These are phyloP conservation scores for Corythornis cristatus DNA, from an alignment of 2,113 vertebrate genomes.

Conservation along the genomic window DNA sequence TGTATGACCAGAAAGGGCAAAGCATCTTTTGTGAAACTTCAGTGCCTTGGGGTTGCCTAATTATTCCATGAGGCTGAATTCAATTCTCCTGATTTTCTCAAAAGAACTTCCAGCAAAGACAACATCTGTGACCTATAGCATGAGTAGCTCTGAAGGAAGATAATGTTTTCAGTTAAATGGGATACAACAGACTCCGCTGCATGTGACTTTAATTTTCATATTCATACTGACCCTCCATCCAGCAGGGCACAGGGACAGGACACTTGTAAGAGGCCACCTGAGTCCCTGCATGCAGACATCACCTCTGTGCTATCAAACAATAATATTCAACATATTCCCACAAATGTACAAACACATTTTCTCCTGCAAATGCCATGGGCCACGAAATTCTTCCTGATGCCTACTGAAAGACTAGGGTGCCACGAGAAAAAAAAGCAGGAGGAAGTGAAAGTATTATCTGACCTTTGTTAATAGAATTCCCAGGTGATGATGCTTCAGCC, in stretches of 20 bases:
- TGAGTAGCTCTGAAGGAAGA: neutral
- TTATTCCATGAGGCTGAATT: neutral
- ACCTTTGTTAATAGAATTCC: neutral
- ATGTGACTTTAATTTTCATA: neutral
- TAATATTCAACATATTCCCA: neutral
- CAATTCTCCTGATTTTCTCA: neutral
- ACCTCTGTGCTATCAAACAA: neutral
- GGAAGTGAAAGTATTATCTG: neutral
- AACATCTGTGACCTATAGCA: neutral
- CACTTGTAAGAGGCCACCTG: neutral
- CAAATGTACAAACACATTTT: no score
- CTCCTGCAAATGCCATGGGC: fast-evolving
- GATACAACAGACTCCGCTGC: neutral
- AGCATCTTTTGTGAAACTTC: neutral
- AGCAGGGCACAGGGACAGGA: neutral
- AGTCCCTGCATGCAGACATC: neutral
- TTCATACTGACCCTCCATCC: neutral
- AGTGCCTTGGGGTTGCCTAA: neutral
- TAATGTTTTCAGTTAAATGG: neutral
- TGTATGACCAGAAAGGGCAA: neutral
- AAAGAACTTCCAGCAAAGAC: neutral
- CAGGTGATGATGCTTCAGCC: neutral
- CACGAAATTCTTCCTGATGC: neutral
- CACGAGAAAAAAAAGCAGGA: neutral
- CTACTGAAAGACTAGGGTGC: neutral